Evolutionary conservation across 2,797 vertebrate species (phyloP).

Genomic region (Dipus sagitta): DNA sequence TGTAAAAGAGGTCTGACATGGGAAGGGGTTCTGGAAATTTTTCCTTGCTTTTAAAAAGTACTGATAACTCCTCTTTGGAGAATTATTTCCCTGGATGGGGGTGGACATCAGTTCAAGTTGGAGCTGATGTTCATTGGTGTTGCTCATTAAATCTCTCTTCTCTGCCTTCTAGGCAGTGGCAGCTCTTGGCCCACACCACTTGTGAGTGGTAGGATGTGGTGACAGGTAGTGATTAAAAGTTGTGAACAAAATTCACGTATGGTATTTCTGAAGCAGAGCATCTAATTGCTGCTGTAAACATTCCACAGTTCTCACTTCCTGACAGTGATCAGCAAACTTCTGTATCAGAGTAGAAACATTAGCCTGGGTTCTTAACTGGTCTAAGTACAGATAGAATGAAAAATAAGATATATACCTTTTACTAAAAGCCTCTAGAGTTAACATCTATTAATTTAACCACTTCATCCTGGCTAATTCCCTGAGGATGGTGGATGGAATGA

Average conservation of each 20-base stretch:
- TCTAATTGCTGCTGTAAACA: neutral
- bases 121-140: neutral
- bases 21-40: neutral
- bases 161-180: constrained; percentile 4
- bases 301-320: neutral
- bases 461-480: neutral
- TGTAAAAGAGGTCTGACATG: neutral
- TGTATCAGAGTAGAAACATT: neutral
- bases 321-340: neutral
- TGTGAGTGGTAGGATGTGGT: neutral
- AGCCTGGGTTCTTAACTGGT: neutral
- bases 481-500: neutral
- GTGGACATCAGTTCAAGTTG: neutral
- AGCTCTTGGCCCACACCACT: neutral
- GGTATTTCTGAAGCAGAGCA: constrained; percentile 46
- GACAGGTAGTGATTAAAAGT: neutral
- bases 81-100: neutral
- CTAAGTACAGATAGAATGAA: neutral
- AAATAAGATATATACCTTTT: neutral
- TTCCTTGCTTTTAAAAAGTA: constrained; percentile 14
- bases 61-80: neutral
- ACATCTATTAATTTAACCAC: neutral
- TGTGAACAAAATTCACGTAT: neutral
- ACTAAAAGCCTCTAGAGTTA: neutral
- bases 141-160: neutral